A percentile compares a stretch with the other conserved stretches of the same genome.
These are phyloP conservation scores for Petromus typicus DNA, from an alignment of 2,113 vertebrate genomes.

Conservation along the genomic window DNA sequence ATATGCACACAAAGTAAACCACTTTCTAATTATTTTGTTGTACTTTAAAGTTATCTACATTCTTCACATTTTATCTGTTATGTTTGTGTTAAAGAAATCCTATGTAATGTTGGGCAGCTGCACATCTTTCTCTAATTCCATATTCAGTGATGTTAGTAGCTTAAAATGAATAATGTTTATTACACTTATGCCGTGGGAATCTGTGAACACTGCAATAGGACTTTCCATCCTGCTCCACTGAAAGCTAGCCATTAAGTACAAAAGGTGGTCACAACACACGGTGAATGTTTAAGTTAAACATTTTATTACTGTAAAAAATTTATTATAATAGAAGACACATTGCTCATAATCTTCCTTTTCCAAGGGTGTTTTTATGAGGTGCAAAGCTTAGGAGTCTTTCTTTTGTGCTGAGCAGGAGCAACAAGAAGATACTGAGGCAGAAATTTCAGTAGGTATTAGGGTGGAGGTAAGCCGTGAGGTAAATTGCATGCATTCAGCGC, in stretches of 20 bases:
- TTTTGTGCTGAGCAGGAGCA: background rate
- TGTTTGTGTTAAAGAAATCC: background rate
- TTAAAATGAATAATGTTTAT: background rate
- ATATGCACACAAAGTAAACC: background rate
- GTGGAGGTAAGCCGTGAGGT: background rate
- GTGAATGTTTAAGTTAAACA: background rate
- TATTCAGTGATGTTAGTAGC: background rate
- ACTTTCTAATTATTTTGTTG: background rate
- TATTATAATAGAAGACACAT: background rate
- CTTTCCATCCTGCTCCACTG: background rate
- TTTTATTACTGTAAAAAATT: background rate
- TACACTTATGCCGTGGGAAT: background rate
- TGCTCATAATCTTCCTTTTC: background rate
- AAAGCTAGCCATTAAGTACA: background rate
- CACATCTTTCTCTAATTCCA: background rate
- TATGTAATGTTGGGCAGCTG: background rate
- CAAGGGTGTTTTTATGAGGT: background rate
- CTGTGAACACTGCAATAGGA: background rate
- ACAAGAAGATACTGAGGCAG: background rate
- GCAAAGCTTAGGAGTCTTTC: background rate
- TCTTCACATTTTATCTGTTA: background rate
- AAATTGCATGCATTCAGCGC: background rate
- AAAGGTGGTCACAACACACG: background rate
- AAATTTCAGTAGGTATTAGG: background rate
- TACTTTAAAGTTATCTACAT: background rate